Evolutionary conservation across 2,113 vertebrate genomes (phyloP), one percentile per base, ranked within the genome.

Genomic region (Dicrurus megarhynchus): DNA sequence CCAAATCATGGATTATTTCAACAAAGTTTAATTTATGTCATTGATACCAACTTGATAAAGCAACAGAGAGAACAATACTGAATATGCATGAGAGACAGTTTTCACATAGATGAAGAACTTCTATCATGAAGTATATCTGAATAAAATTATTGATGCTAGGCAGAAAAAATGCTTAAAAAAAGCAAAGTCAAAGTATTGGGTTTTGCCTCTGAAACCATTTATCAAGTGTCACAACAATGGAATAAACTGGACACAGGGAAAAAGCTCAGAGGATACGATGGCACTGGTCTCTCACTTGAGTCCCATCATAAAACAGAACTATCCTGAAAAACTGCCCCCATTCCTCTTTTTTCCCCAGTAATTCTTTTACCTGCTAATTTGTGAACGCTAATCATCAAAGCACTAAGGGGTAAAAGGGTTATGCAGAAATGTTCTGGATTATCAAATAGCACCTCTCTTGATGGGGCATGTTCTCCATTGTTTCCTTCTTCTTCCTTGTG

Each of bases 241-340:
- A 82, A 52, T 57, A 35, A 84, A 79, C 4, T 3, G 16, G 67
- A 33, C 13, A 37, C 1, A 2, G 20, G 24, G 15, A 24, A 84
- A 78, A 83, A 70, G 4, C 6, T 6, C 7, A 35, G n/a, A 39
- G 30, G 17, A 6, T 49, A 23, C 0, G 4, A 44, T 12, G 15
- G 41, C 23, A 46, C 35, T 0, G 0, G 4, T 64, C 23, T 67
- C 22, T 47, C n/a, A 57, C 30, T 46, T 1, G 0, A 55, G 35
- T 41, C 27, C 9, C 28, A 33, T 37, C 24, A 18, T 8, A 27
- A 53, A 87, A 6, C 17, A 82, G 37, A 91, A 53, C 24, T 30
- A 1, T 42, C 35, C 67, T 46, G 46, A 90, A 81, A 39, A 61
- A 28, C 27, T 20, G 8, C 13, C 42, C 15, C 2, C 3, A 42